Evolutionary conservation across 2,797 vertebrate species (phyloP), one percentile per base, ranked within the genome.

Genomic region (Diglossa cyanea): DNA sequence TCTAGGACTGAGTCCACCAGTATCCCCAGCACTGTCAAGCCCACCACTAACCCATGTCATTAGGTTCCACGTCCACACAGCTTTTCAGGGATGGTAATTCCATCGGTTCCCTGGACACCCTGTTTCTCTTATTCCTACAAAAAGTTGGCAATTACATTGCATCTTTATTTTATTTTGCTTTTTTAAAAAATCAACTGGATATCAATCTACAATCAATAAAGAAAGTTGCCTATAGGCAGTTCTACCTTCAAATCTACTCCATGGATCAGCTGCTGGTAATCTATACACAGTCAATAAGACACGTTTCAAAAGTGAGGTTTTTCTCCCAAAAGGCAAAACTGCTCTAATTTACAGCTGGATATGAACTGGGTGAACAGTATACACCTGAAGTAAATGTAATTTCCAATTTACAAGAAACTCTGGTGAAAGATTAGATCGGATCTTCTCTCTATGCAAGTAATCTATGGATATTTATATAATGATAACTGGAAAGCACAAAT

Each of bases 371-470:
- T 94, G 92, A 96, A 96, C 86, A 85, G 90, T 71, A 76, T 92
- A 93, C 80, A 97, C 96, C 96, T 97, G 97, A 94, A 97, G 92
- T 97, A 97, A 97, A 96, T 96, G 90, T 97, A 97, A 97, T 97
- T 97, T 97, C 95, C 97, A 95, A 97, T 97, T 96, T 96, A 94
- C 94, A 94, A 92, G 71, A 83, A 97, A 82, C 92, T 95, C 85
- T 71, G 60, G 84, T 85, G 91, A 83, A 97, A 96, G 97, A 97
- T 98, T 97, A 97, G 95, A 98, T 97, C 97, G 95, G 88, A 51
- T 96, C 96, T 96, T 74, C 62, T 96, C 60, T 83, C 89, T 95
- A 95, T 97, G 97, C 94, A 97, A 97, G 97, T 88, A 77, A 96
- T 97, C 97, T 95, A 72, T 82, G 95, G 92, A 94, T 97, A 96